Base-by-base conservation (phyloP, 30 jellyfish, hydroid and myxozoan species). In the Pelagia noctiluca region DNA sequence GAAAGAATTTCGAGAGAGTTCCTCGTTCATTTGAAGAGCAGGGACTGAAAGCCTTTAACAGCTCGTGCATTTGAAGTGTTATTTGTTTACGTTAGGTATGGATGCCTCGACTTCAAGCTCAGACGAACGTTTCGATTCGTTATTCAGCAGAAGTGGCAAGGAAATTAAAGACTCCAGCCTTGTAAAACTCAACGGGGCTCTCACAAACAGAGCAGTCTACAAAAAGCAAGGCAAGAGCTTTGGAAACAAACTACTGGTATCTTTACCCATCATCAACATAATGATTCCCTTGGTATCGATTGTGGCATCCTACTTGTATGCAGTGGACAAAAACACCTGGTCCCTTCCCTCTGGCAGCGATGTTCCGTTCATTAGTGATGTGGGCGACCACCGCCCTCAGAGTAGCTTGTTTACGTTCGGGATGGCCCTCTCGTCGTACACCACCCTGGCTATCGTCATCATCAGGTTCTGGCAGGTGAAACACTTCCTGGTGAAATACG, bases 381-480 rank as follows among this genome's bases (percentile, higher is more conserved):
- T 78, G 2, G 96, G 96, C 24, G 69, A 85, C 60, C 26, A 71
- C n/a, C 65, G 25, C 36, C 96, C 96, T 2, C 84, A 85, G 81
- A 75, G 89, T 64, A 85, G 96, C 64, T 32, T 85, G 48, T 85
- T 85, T 75, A 54, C 96, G 0, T 50, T 85, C 21, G 96, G 96
- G 0, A 28, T 85, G 80, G 47, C 66, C 1, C 52, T 85, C 22
- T 54, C 81, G 1, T 42, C 89, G n/a, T 49, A 37, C 23, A 0
- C 34, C 38, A 49, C 96, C 5, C 35, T 87, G 23, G 61, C 82
- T 35, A 50, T 70, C 34, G 76, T 87, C 25, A 67, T 71, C 18
- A 60, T 70, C 22, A 75, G 96, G 82, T 87, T 37, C 63, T 78
- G 71, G 24, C 96, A 87, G 57, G 96, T 77, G 48, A 78, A 87